Percentiles rank a stretch among this genome's conserved stretches.
Conservation (phyloP, 2,888 invertebrate species). For the Gastracanthus pulcherrimus region DNA sequence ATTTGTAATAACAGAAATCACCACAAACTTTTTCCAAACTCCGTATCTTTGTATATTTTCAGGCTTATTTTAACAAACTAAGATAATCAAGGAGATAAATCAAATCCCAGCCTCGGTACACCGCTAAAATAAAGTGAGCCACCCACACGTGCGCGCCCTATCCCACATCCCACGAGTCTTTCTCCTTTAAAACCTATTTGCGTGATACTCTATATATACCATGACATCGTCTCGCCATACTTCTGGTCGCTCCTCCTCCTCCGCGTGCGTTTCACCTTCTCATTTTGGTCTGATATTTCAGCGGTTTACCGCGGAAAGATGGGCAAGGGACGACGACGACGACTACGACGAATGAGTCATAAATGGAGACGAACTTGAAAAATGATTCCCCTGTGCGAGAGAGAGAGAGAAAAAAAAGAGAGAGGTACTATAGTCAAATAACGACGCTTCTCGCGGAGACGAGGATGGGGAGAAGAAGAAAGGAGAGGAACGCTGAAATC, state of each 20-base stretch:
- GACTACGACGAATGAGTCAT: conserved; percentile 46
- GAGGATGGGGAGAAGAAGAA: background rate
- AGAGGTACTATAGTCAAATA: conserved; percentile 16
- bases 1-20: too few species aligned
- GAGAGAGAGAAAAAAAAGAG: background rate
- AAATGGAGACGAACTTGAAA: conserved; percentile 49
- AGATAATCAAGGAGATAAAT: too few species aligned
- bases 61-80: too few species aligned
- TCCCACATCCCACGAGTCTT: background rate
- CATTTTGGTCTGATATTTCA: conserved; percentile 44
- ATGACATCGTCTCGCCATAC: background rate
- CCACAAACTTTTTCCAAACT: too few species aligned
- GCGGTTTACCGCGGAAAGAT: conserved; percentile 21
- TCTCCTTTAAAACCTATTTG: conserved; percentile 34
- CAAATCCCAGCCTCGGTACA: too few species aligned
- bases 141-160: background rate
- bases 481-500: background rate
- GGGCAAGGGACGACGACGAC: background rate
- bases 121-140: background rate
- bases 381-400: conserved; percentile 22
- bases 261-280: conserved; percentile 13
- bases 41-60: too few species aligned
- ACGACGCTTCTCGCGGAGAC: background rate
- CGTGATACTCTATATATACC: background rate
- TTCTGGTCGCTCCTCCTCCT: background rate